phyloP scores from a whole-genome alignment of 1,140 invertebrate genomes.

The Pteromalus puparum region DNA sequence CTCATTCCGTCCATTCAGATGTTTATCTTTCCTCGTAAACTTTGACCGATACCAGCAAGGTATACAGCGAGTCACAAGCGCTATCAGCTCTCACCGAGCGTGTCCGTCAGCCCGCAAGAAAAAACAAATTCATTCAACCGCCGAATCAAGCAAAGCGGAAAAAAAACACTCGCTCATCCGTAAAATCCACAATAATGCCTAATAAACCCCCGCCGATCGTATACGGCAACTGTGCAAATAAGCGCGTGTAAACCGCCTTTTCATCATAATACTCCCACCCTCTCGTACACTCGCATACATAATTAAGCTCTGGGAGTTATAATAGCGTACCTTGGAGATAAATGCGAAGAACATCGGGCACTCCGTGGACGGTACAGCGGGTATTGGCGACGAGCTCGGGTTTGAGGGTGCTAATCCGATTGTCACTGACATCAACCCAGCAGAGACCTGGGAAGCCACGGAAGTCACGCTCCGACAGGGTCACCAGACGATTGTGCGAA shows the following conservation, averaged over 20 bases:
- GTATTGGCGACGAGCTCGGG: slow-evolving; percentile 86
- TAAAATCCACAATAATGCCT: neutral
- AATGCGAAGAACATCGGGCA: slow-evolving; percentile 84
- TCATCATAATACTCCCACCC: neutral
- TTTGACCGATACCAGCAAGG: no score
- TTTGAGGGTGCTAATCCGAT: slow-evolving; percentile 82
- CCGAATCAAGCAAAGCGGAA: no score
- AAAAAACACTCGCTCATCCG: neutral
- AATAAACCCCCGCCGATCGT: neutral
- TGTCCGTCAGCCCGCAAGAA: no score
- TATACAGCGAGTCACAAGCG: no score
- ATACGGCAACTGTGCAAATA: neutral
- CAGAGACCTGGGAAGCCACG: slow-evolving; percentile 86
- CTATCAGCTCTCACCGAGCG: no score
- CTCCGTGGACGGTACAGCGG: slow-evolving; percentile 84
- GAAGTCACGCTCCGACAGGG: slow-evolving; percentile 84
- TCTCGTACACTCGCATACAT: no score
- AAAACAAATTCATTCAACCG: neutral
- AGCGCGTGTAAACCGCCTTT: neutral
- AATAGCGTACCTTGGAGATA: slow-evolving; percentile 82
- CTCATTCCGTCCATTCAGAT: no score
- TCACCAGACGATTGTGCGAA: slow-evolving; percentile 82
- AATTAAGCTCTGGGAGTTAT: neutral
- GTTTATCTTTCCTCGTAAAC: no score
- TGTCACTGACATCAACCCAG: slow-evolving; percentile 85